phyloP scores from a whole-genome alignment of 2,113 vertebrate genomes.

The Brachypteracias leptosomus region DNA sequence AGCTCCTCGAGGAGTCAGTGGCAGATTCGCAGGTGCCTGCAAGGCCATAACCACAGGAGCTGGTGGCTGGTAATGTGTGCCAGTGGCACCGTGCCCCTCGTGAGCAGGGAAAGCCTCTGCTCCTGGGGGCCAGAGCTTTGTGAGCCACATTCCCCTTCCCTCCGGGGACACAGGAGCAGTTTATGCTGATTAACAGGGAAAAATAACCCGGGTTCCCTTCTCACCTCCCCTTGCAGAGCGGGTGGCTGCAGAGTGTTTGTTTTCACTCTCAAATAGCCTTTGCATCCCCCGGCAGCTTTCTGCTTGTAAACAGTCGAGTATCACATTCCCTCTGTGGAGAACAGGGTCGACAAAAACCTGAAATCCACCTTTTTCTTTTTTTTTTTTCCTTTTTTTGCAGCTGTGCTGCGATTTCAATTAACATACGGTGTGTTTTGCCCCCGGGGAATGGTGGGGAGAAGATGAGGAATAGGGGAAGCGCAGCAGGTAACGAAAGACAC shows the following conservation, averaged over 20 bases:
- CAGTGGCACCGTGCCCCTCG: not conserved
- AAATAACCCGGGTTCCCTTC: not conserved
- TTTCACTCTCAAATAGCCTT: not conserved
- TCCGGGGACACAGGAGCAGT: not conserved
- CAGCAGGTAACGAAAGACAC: slow-evolving; percentile 55
- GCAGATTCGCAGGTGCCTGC: not conserved
- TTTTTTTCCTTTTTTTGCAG: not conserved
- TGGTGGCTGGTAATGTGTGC: fast-evolving
- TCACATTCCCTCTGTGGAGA: slow-evolving; percentile 9
- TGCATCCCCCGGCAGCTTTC: not conserved
- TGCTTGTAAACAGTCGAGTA: slow-evolving; percentile 24
- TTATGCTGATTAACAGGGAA: not conserved
- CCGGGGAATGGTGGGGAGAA: not conserved
- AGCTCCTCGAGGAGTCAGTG: not conserved
- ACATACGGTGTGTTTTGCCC: slow-evolving; percentile 23
- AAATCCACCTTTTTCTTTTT: not conserved
- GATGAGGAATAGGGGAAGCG: not conserved
- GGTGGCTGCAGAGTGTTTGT: not conserved
- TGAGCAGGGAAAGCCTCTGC: not conserved
- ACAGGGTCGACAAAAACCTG: not conserved
- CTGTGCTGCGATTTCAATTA: slow-evolving; percentile 53
- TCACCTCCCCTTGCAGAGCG: not conserved
- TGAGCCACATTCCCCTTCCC: not conserved
- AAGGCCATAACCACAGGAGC: not conserved
- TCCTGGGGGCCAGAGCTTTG: not conserved